These are phyloP conservation scores for Tenrec ecaudatus DNA, from an alignment of 2,113 vertebrate genomes.

Conservation along the genomic window DNA sequence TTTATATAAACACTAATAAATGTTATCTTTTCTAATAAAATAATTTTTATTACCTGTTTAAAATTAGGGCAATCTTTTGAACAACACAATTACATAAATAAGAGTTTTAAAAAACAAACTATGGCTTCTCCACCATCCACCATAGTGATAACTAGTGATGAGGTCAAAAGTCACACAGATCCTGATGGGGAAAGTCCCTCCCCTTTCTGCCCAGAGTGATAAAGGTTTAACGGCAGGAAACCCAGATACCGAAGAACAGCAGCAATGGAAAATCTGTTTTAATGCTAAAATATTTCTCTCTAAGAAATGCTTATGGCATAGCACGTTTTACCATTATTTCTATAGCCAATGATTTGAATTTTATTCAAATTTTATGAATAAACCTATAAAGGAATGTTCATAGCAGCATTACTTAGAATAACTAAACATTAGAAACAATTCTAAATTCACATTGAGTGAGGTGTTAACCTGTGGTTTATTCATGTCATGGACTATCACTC, in stretches of 20 bases:
- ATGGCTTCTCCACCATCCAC: not conserved
- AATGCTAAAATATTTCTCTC: not conserved
- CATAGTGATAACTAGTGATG: not conserved
- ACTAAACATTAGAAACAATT: conserved; percentile 28
- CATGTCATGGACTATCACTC: not conserved
- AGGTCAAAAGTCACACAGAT: not conserved
- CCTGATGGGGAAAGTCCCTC: not conserved
- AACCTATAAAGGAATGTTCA: conserved; percentile 6
- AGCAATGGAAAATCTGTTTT: not conserved
- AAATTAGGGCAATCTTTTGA: conserved; percentile 24
- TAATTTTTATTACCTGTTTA: conserved; percentile 6
- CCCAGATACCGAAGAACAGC: not conserved
- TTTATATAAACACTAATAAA: conserved; percentile 43
- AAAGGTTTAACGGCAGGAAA: conserved; percentile 48
- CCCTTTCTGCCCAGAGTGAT: not conserved
- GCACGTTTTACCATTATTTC: conserved; percentile 33
- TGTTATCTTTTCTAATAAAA: conserved; percentile 15
- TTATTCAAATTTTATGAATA: not conserved
- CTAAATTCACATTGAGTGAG: not conserved
- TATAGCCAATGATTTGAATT: not conserved
- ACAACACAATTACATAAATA: conserved; percentile 10
- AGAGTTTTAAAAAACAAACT: not conserved
- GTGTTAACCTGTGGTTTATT: not conserved
- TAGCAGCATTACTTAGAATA: conserved; percentile 19
- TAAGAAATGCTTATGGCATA: not conserved